Evolutionary conservation across 2,113 vertebrate genomes (phyloP).

Genomic region (Piaya cayana): DNA sequence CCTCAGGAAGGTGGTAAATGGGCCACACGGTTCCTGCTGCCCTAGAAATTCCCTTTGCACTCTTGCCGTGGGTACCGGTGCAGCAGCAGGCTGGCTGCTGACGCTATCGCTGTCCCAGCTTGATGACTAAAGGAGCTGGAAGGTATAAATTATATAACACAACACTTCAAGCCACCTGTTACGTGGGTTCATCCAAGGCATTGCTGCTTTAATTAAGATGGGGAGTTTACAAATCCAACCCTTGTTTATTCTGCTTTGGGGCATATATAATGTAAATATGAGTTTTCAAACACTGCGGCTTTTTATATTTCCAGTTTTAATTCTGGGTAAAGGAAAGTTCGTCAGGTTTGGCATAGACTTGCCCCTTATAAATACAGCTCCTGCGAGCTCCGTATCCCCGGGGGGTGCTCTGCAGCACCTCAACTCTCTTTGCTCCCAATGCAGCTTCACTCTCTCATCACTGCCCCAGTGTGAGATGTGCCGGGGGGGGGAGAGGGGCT

Average conservation of each 20-base stretch:
- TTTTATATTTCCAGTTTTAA: constrained; percentile 53
- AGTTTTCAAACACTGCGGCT: constrained; percentile 49
- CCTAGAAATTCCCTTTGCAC: background rate
- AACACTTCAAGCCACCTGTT: constrained; percentile 24
- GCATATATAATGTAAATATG: constrained; percentile 51
- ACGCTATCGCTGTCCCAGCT: constrained; percentile 39
- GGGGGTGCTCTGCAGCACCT: background rate
- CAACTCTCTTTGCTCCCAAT: background rate
- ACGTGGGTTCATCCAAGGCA: constrained; percentile 45
- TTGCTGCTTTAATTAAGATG: constrained; percentile 4
- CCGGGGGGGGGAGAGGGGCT: accelerated
- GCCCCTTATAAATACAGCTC: background rate
- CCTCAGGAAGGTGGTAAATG: background rate
- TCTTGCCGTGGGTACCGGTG: accelerated
- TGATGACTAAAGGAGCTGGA: constrained; percentile 31
- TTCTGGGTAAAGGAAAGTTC: constrained; percentile 17
- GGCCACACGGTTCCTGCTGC: background rate
- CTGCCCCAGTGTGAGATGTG: background rate
- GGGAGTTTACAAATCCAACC: constrained; percentile 50
- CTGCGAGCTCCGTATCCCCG: background rate
- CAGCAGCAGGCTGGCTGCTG: background rate
- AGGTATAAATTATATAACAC: constrained; percentile 38
- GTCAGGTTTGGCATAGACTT: constrained; percentile 24
- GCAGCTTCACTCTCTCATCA: background rate
- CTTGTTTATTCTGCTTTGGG: constrained; percentile 62